phyloP scores from a whole-genome alignment of 2,888 invertebrate species.

The Phaedon cochleariae region DNA sequence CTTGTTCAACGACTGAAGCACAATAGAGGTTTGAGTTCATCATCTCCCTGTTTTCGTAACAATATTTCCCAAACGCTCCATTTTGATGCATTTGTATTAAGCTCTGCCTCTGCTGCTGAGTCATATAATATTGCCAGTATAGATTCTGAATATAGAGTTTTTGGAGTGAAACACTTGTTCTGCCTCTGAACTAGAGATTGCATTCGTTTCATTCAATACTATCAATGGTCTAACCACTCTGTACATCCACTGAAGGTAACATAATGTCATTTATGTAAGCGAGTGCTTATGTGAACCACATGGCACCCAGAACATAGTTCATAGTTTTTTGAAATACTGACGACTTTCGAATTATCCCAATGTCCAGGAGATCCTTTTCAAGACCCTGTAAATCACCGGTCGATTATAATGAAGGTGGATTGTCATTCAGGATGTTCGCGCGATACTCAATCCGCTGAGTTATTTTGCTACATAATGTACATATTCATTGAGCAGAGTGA shows the following conservation, averaged over 20 bases:
- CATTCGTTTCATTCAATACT: conserved; percentile 36
- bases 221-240: conserved; percentile 35
- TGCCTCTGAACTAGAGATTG: conserved; percentile 18
- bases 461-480: conserved; percentile 26
- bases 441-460: conserved; percentile 18
- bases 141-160: conserved; percentile 23
- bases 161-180: conserved; percentile 13
- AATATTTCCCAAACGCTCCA: conserved; percentile 30
- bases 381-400: conserved; percentile 28
- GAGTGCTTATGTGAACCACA: background rate
- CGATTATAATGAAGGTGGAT: conserved; percentile 23
- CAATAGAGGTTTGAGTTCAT: conserved; percentile 18
- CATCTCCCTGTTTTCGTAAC: conserved; percentile 24
- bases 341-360: conserved; percentile 19
- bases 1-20: conserved; percentile 28
- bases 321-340: too few species aligned
- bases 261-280: background rate
- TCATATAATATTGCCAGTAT: conserved; percentile 41
- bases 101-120: conserved; percentile 33
- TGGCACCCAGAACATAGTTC: too few species aligned
- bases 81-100: conserved; percentile 39
- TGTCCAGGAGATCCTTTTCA: conserved; percentile 19
- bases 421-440: conserved; percentile 16
- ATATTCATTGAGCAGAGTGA: conserved; percentile 26
- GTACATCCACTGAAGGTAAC: background rate